A percentile compares a stretch with the other conserved stretches of the same genome.
These are phyloP conservation scores for Macrotrachela quadricornifera DNA, from an alignment of 1,140 invertebrate species.

Conservation along the genomic window DNA sequence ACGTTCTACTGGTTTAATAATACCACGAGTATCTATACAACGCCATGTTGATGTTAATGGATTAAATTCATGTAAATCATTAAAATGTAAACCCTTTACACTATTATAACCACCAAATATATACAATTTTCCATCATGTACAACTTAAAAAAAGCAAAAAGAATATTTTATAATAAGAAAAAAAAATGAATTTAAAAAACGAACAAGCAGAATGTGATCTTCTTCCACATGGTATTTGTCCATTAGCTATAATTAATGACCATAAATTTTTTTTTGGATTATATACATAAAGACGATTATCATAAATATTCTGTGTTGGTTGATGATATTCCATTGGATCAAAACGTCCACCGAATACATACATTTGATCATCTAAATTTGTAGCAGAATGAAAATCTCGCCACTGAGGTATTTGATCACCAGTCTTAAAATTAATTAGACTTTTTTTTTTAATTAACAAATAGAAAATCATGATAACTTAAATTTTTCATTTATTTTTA, in stretches of 20 bases:
- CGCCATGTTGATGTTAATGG: slow-evolving; percentile 40
- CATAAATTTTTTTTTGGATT: slow-evolving; percentile 47
- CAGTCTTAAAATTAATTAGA: not conserved
- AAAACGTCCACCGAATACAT: slow-evolving; percentile 61
- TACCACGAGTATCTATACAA: slow-evolving; percentile 36
- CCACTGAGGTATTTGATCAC: slow-evolving; percentile 37
- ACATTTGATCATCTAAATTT: slow-evolving; percentile 49
- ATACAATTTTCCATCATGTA: slow-evolving; percentile 49
- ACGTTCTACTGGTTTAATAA: slow-evolving; percentile 32
- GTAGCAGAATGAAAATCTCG: slow-evolving; percentile 69
- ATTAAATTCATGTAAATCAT: slow-evolving; percentile 52
- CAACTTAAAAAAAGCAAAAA: slow-evolving; percentile 36
- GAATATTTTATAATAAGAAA: too few relatives aligned
- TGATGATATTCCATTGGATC: slow-evolving; percentile 42
- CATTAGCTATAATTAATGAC: slow-evolving; percentile 36
- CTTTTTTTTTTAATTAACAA: not conserved
- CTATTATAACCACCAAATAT: slow-evolving; percentile 72
- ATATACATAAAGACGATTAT: not conserved
- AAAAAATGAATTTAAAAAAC: slow-evolving; percentile 18
- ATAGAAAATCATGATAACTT: too few relatives aligned
- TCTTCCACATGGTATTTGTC: slow-evolving; percentile 43
- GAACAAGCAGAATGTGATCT: slow-evolving; percentile 68
- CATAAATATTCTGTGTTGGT: slow-evolving; percentile 24
- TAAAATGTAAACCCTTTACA: slow-evolving; percentile 46
- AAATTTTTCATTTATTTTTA: too few relatives aligned